These are phyloP conservation scores for Linepithema humile DNA, from an alignment of 1,140 invertebrate species.

Conservation along the genomic window DNA sequence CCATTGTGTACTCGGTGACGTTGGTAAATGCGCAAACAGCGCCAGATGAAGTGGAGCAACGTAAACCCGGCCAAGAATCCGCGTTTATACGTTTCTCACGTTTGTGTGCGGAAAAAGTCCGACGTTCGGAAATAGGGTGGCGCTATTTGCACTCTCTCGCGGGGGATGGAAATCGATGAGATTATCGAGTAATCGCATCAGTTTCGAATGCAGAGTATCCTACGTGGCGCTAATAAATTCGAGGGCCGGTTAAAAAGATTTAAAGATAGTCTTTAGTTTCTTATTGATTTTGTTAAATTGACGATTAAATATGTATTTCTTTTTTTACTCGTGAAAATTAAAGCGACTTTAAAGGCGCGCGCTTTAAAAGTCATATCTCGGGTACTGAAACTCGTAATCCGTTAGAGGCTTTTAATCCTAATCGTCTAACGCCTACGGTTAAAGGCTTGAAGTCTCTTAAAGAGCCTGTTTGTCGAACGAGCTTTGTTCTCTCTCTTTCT, in stretches of 20 bases:
- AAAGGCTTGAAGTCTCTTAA: slow-evolving; percentile 46
- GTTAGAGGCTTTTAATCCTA: slow-evolving; percentile 40
- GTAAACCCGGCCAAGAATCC: slow-evolving; percentile 42
- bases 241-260: too few species aligned
- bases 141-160: not conserved
- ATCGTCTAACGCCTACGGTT: slow-evolving; percentile 46
- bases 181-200: not conserved
- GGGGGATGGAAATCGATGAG: not conserved
- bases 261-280: not conserved
- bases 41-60: not conserved
- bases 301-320: not conserved
- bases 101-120: slow-evolving; percentile 41
- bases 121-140: not conserved
- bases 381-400: slow-evolving; percentile 12
- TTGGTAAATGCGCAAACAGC: slow-evolving; percentile 62
- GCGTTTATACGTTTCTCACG: slow-evolving; percentile 28
- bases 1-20: slow-evolving; percentile 63
- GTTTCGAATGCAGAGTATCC: not conserved
- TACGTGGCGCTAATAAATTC: not conserved
- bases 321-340: not conserved
- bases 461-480: slow-evolving; percentile 60
- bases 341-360: not conserved
- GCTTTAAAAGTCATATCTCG: slow-evolving; percentile 17
- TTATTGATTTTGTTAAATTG: not conserved
- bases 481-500: not conserved